phyloP scores from a whole-genome alignment of 2,797 vertebrate genomes.

The Triplophysa bombifrons region DNA sequence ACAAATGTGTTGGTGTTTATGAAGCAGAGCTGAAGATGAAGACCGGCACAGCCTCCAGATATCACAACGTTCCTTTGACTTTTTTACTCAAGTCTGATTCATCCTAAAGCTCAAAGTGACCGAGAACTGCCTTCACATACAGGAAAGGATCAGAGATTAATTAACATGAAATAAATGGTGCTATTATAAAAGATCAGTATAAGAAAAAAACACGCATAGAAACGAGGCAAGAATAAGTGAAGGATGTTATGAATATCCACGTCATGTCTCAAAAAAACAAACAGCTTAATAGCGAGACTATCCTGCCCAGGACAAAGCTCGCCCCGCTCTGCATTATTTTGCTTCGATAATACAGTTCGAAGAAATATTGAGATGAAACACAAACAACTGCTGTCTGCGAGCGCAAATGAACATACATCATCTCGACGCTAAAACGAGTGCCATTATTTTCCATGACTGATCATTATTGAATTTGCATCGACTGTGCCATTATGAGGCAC shows the following conservation, averaged over 20 bases:
- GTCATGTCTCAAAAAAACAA: no score
- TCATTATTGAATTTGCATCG: conserved; percentile 2
- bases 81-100: not conserved
- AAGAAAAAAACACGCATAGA: no score
- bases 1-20: conserved; percentile 35
- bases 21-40: conserved; percentile 16
- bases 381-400: conserved; percentile 24
- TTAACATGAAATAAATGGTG: no score
- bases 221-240: no score
- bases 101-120: not conserved
- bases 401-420: conserved; percentile 15
- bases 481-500: conserved; percentile 21
- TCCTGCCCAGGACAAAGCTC: not conserved
- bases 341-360: not conserved
- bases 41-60: conserved; percentile 17
- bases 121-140: not conserved
- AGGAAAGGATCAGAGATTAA: not conserved
- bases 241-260: no score
- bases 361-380: conserved; percentile 8
- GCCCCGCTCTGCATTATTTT: not conserved
- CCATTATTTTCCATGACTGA: conserved; percentile 34
- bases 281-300: not conserved
- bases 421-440: conserved; percentile 11
- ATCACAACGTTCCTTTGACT: not conserved
- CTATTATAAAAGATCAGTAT: not conserved